Base-by-base conservation (phyloP, 92 coral and sea anemone species). In the Micromussa lordhowensis region DNA sequence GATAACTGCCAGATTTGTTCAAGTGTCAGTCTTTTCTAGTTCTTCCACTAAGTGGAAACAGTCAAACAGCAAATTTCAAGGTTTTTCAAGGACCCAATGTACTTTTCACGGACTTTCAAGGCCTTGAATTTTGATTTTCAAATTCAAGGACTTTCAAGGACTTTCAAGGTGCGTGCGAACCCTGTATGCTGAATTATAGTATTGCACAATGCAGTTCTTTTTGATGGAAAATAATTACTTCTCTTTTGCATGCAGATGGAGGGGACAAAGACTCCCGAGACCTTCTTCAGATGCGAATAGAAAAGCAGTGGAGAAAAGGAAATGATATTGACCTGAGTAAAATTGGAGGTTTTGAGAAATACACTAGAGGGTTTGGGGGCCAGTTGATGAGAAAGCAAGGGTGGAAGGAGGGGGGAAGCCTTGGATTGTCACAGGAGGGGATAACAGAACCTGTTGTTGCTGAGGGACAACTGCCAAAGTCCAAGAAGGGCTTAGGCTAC, bases 311-410 rank as follows among this genome's bases (percentile, higher is more conserved):
- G 97, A 78, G 91, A 86, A 87, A 90, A 57, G 98, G 96, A 21
- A 92, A 94, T 71, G 90, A 92, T 68, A 92, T 92, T 51, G 93
- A 90, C 74, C 83, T 82, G 29, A 92, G 90, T 90, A 92, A 92
- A 82, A 93, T 96, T 53, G 99, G 99, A 35, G 96, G 95, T 24
- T 98, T 98, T 98, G 99, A 98, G 84, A 98, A 91, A 80, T 82
- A 93, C 81, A 98, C 99, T 0, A 91, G 88, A 85, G 99, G 98
- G 32, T 89, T 98, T 88, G 99, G 98, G 34, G 96, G 99, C 48
- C 88, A 76, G 15, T 58, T 98, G 51, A 96, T 98, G 99, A 94
- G 93, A 22, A 91, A 81, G 24, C 98, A 96, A 72, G 99, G 99
- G 5, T 98, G 99, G 99, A 88, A 40, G 14, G 96, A 92, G 70